Conservation (phyloP, 2,888 invertebrate species). For the Agonopterix heracliana region DNA sequence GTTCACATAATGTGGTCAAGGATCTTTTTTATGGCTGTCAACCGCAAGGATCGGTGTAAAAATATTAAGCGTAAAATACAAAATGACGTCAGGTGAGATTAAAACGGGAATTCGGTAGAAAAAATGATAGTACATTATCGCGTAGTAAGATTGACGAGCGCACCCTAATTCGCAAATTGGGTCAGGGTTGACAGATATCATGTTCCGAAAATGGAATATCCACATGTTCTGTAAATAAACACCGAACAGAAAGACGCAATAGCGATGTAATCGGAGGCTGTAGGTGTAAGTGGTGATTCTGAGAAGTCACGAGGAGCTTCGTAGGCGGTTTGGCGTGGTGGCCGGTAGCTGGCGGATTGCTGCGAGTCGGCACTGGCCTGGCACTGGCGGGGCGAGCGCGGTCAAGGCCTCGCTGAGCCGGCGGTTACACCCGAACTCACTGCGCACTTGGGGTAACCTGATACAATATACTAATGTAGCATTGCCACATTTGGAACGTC, state of each 20-base stretch:
- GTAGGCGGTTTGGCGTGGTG: conserved; percentile 26
- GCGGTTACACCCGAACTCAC: conserved; percentile 26
- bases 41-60: conserved; percentile 29
- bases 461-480: conserved; percentile 24
- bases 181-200: conserved; percentile 7
- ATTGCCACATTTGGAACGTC: conserved; percentile 22
- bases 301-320: conserved; percentile 45
- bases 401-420: conserved; percentile 61
- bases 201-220: conserved; percentile 16
- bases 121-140: not conserved
- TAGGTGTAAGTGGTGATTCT: conserved; percentile 34
- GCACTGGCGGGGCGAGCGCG: conserved; percentile 32
- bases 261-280: conserved; percentile 42
- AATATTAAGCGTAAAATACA: conserved; percentile 6
- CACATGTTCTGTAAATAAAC: conserved; percentile 24
- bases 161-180: conserved; percentile 1
- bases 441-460: conserved; percentile 46
- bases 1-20: conserved; percentile 36
- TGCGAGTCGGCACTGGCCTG: conserved; percentile 5
- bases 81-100: conserved; percentile 6
- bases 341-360: not conserved
- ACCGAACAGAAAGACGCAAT: conserved; percentile 29
- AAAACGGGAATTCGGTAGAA: conserved; percentile 4
- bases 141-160: not conserved
- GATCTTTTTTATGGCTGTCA: conserved; percentile 34